Conservation (phyloP, 2,797 vertebrate species). For the Hoplostethus atlanticus region DNA sequence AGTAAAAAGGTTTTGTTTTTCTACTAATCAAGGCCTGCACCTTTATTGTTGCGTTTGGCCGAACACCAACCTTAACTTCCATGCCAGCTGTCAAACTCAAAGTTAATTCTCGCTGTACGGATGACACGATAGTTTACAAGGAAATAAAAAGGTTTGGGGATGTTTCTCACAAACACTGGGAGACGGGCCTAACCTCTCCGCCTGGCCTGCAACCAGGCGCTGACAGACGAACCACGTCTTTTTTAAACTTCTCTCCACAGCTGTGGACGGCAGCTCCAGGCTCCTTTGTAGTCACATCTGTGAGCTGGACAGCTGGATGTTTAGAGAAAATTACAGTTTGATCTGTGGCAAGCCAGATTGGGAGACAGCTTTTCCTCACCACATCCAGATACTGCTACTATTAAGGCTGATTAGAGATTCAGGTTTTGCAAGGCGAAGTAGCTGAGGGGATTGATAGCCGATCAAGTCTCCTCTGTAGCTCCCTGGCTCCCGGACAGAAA, state of each 20-base stretch:
- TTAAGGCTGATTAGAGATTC: conserved; percentile 72
- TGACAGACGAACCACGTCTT: conserved; percentile 73
- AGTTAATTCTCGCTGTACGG: conserved; percentile 44
- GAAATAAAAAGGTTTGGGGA: conserved; percentile 25
- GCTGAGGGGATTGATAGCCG: conserved; percentile 49
- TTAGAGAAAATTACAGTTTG: conserved; percentile 74
- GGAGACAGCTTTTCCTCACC: conserved; percentile 60
- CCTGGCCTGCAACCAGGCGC: conserved; percentile 68
- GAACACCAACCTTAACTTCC: conserved; percentile 49
- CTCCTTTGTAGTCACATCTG: conserved; percentile 82
- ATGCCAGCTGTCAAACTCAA: conserved; percentile 48
- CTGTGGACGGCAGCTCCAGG: conserved; percentile 74
- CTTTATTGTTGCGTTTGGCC: conserved; percentile 38
- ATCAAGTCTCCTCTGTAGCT: conserved; percentile 44
- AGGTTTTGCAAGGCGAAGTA: conserved; percentile 49
- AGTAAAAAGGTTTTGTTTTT: not conserved
- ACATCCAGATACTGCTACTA: conserved; percentile 60
- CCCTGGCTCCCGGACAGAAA: conserved; percentile 31
- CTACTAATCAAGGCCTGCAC: not conserved
- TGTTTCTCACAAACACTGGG: conserved; percentile 47
- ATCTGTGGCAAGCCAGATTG: conserved; percentile 65
- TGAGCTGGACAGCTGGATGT: conserved; percentile 77
- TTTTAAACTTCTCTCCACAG: conserved; percentile 75
- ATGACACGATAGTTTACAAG: conserved; percentile 29
- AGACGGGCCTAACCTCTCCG: conserved; percentile 46